Base-by-base conservation (phyloP, 2,797 vertebrate species). In the Premnoplex brunnescens region DNA sequence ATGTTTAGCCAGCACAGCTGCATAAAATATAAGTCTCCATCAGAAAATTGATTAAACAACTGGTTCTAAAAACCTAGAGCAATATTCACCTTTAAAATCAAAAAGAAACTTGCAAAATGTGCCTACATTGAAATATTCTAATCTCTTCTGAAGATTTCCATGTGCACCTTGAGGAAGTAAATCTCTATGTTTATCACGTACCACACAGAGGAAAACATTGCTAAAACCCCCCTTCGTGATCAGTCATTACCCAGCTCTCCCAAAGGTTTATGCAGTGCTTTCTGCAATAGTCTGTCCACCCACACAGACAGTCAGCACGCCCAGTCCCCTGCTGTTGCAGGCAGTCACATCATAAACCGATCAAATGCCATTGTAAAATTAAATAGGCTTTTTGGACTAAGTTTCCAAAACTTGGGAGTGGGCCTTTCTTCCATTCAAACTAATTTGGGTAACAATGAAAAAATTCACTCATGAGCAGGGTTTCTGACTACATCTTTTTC, bases 361-460 rank as follows among this genome's bases (percentile, higher is more conserved):
- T 96, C 93, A 96, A 93, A 91, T 52, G 22, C 71, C 77, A 90
- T 81, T 95, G 88, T 91, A 89, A 85, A 94, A 93, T 78, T 95
- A 91, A 96, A 94, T 66, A 95, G 55, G 76, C 83, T 91, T 87
- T 92, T 90, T 96, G 95, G 93, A 94, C 67, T n/a, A 79, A 19
- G 92, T 63, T 91, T 93, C 82, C 82, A 95, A 92, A 93, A 78
- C 95, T 89, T 95, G 93, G 95, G 94, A 97, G 96, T 85, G 23
- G 89, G 85, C 79, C 87, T 69, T 55, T 88, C 79, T 93, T 92
- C 85, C 87, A 94, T 96, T 96, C 91, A 96, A 95, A 93, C 92
- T 96, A 93, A 97, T 94, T 95, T 90, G 85, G 76, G 92, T 85
- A 96, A 95, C 95, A 97, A 96, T 96, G 89, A 89, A 93, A 84